Evolutionary conservation across 2,888 invertebrate species (phyloP).

Genomic region (Linnaemya vulpina): DNA sequence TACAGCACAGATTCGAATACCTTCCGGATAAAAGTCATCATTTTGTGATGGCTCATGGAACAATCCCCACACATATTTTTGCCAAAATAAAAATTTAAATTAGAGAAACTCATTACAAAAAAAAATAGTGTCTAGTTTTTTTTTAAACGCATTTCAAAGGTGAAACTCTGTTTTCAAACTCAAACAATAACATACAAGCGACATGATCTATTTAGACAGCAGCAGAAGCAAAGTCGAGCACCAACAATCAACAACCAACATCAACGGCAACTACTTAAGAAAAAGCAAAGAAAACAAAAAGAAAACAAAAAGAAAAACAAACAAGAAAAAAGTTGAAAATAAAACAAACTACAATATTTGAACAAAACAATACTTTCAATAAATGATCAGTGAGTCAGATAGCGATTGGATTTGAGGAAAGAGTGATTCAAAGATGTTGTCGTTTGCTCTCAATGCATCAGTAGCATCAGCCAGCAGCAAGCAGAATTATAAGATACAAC

Average conservation of each 20-base stretch:
- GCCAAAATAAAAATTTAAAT: slow-evolving; percentile 73
- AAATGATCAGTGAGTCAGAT: slow-evolving; percentile 12
- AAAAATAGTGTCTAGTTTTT: slow-evolving; percentile 56
- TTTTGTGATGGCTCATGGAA: slow-evolving; percentile 3
- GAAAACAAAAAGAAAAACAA: neutral
- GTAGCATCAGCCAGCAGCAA: slow-evolving; percentile 12
- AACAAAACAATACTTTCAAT: slow-evolving; percentile 62
- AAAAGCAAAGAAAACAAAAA: too few species aligned
- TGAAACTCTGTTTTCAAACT: slow-evolving; percentile 67
- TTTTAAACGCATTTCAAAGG: slow-evolving; percentile 69
- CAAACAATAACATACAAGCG: slow-evolving; percentile 42
- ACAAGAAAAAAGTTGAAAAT: neutral
- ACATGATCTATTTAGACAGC: slow-evolving; percentile 52
- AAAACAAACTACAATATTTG: slow-evolving; percentile 46
- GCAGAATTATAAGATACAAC: neutral
- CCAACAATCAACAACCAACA: slow-evolving; percentile 28
- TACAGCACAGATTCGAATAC: neutral
- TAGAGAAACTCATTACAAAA: slow-evolving; percentile 66
- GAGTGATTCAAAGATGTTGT: slow-evolving; percentile 29
- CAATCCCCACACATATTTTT: slow-evolving; percentile 53
- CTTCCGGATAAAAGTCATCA: neutral
- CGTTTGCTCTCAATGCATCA: slow-evolving; percentile 31
- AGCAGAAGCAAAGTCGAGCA: slow-evolving; percentile 34
- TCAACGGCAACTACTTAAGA: slow-evolving; percentile 46
- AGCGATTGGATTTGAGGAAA: neutral